Percentiles rank a stretch among this genome's conserved stretches.
Conservation (phyloP, 2,888 invertebrate species). For the Stenichneumon culpator region DNA sequence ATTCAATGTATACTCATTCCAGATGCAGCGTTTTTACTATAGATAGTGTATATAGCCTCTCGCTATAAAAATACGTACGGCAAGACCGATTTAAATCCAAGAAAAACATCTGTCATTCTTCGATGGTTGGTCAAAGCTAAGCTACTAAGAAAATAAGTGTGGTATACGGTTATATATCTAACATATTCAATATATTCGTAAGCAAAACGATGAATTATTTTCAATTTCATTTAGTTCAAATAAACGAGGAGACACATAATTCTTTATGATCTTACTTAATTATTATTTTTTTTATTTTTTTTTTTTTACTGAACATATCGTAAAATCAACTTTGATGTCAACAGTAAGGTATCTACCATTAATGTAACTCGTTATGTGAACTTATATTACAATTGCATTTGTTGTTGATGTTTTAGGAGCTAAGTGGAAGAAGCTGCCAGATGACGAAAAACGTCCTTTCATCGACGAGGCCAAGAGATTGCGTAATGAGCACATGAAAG, state of each 20-base stretch:
- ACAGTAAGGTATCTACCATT: not conserved
- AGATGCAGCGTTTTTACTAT: constrained; percentile 48
- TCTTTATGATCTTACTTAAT: not conserved
- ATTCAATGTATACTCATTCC: constrained; percentile 52
- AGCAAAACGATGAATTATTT: not conserved
- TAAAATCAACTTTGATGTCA: no score
- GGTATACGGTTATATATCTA: not conserved
- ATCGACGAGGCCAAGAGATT: constrained; percentile 99
- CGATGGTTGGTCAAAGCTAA: not conserved
- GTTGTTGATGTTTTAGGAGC: constrained; percentile 88
- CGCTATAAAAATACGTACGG: constrained; percentile 23
- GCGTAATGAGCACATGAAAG: constrained; percentile 97
- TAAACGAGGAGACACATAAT: not conserved
- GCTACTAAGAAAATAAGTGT: constrained; percentile 1
- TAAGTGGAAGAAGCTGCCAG: constrained; percentile 97
- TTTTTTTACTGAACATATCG: no score
- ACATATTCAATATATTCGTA: not conserved
- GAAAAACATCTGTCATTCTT: constrained; percentile 10
- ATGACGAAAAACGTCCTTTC: constrained; percentile 98
- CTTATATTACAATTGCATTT: not conserved
- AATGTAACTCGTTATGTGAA: no score
- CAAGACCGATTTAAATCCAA: constrained; percentile 1
- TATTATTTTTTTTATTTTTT: no score
- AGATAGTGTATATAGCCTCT: constrained; percentile 8
- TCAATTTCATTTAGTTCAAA: not conserved